Evolutionary conservation across 2,797 vertebrate genomes (phyloP), one percentile per base, ranked within the genome.

Genomic region (Neosilurus mollespiculum): DNA sequence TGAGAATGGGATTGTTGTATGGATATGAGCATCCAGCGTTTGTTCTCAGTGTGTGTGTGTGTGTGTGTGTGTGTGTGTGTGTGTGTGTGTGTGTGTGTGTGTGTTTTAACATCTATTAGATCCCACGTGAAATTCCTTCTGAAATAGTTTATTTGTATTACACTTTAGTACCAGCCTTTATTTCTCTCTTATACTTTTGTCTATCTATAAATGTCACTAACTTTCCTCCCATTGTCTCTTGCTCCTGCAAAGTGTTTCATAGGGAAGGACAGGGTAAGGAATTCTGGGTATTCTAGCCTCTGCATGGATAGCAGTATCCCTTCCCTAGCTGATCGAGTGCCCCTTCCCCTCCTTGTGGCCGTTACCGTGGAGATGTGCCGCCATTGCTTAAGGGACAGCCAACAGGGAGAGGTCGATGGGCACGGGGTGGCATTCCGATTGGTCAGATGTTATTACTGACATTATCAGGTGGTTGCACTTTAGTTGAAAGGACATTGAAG

Each of bases 241-340:
- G 89, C 92, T 87, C 87, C 86, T 93, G 91, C 93, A 90, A 94
- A 95, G 94, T 95, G 93, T 94, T 91, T 93, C 93, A 93, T 94
- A 94, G 93, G 92, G 92, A 94, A 95, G 92, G 94, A 95, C 91
- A 95, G 94, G 94, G 94, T 95, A 95, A 95, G 94, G 87, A 88
- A 87, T 90, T 86, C 86, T 93, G 90, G 90, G 89, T 91, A 88
- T 90, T 90, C 90, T 89, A 85, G 90, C 92, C 90, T 88, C 84
- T 94, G 94, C 94, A 95, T 94, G 94, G 92, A 86, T 91, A 89
- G 89, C 90, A 78, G 65, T 82, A 82, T 90, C 70, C 53, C 75
- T 84, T 75, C 93, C 90, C 93, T 79, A 81, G 80, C 90, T 88
- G 77, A 84, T 90, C 90, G 61, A 83, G 77, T 83, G 84, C 85